phyloP scores from a whole-genome alignment of 1,140 invertebrate genomes.

The Ctenoplectra terminalis region DNA sequence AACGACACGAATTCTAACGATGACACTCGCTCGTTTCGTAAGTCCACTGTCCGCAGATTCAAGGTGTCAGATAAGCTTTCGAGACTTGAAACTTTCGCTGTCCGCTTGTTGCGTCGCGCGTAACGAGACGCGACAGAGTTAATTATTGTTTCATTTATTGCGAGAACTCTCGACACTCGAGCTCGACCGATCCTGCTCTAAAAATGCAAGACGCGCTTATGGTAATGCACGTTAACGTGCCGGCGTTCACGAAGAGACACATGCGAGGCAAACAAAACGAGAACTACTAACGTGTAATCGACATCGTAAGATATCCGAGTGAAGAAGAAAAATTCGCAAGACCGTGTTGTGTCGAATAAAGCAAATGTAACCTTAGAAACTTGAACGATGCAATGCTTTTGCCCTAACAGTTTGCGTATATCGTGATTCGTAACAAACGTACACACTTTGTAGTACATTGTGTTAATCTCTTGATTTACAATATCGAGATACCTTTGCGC shows the following conservation, averaged over 20 bases:
- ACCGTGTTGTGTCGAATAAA: not conserved
- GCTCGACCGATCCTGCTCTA: not conserved
- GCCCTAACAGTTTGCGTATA: not conserved
- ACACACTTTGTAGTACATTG: not conserved
- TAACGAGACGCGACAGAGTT: slow-evolving; percentile 44
- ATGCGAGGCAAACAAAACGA: not conserved
- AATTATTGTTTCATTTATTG: slow-evolving; percentile 47
- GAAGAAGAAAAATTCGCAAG: not conserved
- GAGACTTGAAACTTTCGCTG: slow-evolving; percentile 36
- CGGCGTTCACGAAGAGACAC: not conserved
- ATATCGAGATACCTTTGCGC: not conserved
- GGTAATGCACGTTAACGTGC: slow-evolving; percentile 25
- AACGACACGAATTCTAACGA: slow-evolving; percentile 42
- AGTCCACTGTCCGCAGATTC: slow-evolving; percentile 32
- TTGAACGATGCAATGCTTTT: too few relatives aligned
- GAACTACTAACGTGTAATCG: not conserved
- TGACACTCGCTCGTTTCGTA: slow-evolving; percentile 49
- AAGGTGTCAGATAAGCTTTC: slow-evolving; percentile 42
- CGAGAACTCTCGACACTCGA: slow-evolving; percentile 3
- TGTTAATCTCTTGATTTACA: not conserved
- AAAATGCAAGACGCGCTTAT: slow-evolving; percentile 8
- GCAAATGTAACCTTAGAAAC: not conserved
- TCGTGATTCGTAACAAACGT: not conserved
- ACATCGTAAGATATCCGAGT: not conserved
- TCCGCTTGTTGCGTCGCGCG: not conserved